These are phyloP conservation scores for Berghia stephanieae DNA, from an alignment of 1,140 invertebrate species.

Conservation along the genomic window DNA sequence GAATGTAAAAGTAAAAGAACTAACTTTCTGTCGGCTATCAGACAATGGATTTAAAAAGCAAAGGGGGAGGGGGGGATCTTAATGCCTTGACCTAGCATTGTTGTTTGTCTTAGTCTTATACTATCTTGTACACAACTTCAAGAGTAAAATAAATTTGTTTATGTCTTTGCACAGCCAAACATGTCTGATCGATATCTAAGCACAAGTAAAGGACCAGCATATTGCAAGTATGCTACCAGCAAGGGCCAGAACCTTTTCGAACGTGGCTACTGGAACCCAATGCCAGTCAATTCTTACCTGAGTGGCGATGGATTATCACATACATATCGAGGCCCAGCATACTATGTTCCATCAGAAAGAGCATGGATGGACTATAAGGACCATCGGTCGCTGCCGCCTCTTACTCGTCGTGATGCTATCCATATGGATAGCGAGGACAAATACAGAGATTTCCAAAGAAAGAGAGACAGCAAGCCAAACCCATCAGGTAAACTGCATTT, in stretches of 20 bases:
- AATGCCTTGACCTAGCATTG: too few relatives aligned
- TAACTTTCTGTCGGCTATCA: too few relatives aligned
- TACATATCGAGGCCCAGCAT: conserved; percentile 51
- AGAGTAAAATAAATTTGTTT: too few relatives aligned
- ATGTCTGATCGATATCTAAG: conserved; percentile 35
- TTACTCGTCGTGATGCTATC: conserved; percentile 54
- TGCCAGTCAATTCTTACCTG: conserved; percentile 51
- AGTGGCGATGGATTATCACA: conserved; percentile 57
- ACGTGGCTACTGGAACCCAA: conserved; percentile 48
- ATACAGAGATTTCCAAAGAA: conserved; percentile 49
- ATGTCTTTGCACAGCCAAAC: too few relatives aligned
- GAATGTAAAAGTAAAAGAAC: too few relatives aligned
- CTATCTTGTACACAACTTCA: too few relatives aligned
- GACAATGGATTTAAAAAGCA: too few relatives aligned
- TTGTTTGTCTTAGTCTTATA: too few relatives aligned
- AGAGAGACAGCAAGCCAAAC: conserved; percentile 40
- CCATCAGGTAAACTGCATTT: conserved; percentile 48
- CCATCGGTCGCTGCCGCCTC: conserved; percentile 48
- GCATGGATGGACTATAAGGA: conserved; percentile 48
- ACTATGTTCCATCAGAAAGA: conserved; percentile 58
- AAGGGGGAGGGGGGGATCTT: too few relatives aligned
- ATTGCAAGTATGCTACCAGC: conserved; percentile 33
- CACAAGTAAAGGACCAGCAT: conserved; percentile 26
- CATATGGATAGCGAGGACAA: conserved; percentile 58
- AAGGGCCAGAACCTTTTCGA: conserved; percentile 38